These are phyloP conservation scores for Mya arenaria DNA, from an alignment of 1,140 invertebrate species.

Conservation along the genomic window DNA sequence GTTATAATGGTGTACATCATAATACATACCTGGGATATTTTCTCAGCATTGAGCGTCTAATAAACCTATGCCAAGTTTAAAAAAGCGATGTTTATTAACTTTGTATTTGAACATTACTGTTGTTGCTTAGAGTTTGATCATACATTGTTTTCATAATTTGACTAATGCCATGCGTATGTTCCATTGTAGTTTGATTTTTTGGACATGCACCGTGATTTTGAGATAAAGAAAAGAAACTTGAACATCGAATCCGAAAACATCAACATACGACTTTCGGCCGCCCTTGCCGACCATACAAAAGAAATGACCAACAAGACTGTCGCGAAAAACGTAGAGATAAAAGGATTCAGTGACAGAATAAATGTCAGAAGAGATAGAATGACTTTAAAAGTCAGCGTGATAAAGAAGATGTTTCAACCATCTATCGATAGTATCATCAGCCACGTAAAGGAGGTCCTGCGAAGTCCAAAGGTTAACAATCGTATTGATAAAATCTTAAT, in stretches of 20 bases:
- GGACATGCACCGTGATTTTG: conserved; percentile 62
- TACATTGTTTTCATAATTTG: too few relatives aligned
- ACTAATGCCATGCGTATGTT: too few relatives aligned
- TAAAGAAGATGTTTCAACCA: conserved; percentile 45
- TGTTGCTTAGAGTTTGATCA: too few relatives aligned
- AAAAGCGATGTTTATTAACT: too few relatives aligned
- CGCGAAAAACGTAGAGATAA: conserved; percentile 1
- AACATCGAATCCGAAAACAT: conserved; percentile 19
- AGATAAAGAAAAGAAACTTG: conserved; percentile 57
- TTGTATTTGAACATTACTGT: too few relatives aligned
- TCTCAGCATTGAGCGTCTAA: too few relatives aligned
- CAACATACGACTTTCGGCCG: conserved; percentile 54
- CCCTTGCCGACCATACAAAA: conserved; percentile 51
- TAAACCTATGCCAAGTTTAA: too few relatives aligned
- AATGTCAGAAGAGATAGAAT: conserved; percentile 26
- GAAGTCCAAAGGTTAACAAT: conserved; percentile 25
- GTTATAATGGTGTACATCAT: too few relatives aligned
- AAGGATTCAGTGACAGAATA: conserved; percentile 18
- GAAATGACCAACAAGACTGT: conserved; percentile 14
- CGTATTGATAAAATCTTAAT: conserved; percentile 57
- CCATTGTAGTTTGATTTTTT: conserved; percentile 31
- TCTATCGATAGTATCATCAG: conserved; percentile 50
- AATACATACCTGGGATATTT: too few relatives aligned
- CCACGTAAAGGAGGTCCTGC: conserved; percentile 53
- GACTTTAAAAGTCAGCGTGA: conserved; percentile 6